Evolutionary conservation across 2,113 vertebrate genomes (phyloP), one percentile per base, ranked within the genome.

Genomic region (Callospermophilus lateralis): DNA sequence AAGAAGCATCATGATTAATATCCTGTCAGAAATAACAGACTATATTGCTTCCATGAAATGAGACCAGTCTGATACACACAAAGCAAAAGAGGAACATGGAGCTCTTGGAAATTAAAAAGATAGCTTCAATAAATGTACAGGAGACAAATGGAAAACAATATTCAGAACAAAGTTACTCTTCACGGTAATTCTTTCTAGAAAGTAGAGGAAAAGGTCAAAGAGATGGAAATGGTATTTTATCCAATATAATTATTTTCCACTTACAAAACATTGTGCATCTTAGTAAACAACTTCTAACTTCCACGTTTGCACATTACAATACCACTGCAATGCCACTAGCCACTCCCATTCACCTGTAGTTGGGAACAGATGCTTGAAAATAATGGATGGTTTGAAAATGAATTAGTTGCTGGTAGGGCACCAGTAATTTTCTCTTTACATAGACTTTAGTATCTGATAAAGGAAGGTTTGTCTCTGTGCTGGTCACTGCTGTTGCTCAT

Each of bases 311-410:
- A 70, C 42, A 42, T 13, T 24, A 0, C 34, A 28, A 68, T 12
- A 22, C 8, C 9, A 58, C 20, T 67, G 8, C 10, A 39, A 0
- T 34, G 55, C 5, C 6, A 19, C 13, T 15, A 10, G 24, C n/a
- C 11, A 22, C 0, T 0, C 30, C 30, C 39, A 17, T 51, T 28
- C 34, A 24, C 4, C 53, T 37, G 24, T 7, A 80, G 48, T 28
- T 34, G 34, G 11, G 8, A 70, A 70, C 22, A 78, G 34, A 19
- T 34, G 19, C 16, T 6, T 81, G 24, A 37, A 77, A 85, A 70
- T 58, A 37, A 58, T n/a, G 42, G 65, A 77, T 81, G 8, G 22
- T 88, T 15, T 34, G 6, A 89, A 67, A 84, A 77, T 19, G 20
- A 34, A 9, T 48, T 76, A 19, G 30, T 34, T 53, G 19, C 24